Evolutionary conservation across 2,113 vertebrate genomes (phyloP).

Genomic region (Larimichthys crocea): DNA sequence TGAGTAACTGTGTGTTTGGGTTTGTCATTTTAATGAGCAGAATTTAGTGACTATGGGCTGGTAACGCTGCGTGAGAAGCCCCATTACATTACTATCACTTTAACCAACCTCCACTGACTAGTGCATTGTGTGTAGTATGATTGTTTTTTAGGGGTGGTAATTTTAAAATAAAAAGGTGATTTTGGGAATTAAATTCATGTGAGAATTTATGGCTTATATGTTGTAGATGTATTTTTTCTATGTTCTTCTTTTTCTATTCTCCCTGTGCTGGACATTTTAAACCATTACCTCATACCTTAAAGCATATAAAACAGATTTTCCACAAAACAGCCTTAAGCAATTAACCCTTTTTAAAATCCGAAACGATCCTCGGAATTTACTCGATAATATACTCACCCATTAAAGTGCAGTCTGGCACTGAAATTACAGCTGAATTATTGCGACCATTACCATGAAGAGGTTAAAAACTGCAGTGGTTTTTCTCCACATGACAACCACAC

Average conservation of each 20-base stretch:
- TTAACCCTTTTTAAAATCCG: neutral
- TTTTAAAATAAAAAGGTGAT: slow-evolving; percentile 21
- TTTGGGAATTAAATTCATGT: slow-evolving; percentile 16
- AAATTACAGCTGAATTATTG: slow-evolving; percentile 39
- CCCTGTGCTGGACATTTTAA: neutral
- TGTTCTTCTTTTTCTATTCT: neutral
- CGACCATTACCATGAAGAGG: slow-evolving; percentile 22
- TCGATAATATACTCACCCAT: neutral
- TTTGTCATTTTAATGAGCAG: slow-evolving; percentile 89
- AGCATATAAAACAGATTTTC: neutral
- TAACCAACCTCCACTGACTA: slow-evolving; percentile 70
- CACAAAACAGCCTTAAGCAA: neutral
- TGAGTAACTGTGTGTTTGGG: slow-evolving; percentile 85
- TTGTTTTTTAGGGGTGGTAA: slow-evolving; percentile 21
- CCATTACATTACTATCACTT: slow-evolving; percentile 83
- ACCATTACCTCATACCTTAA: neutral
- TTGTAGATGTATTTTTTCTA: neutral
- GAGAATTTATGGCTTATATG: neutral
- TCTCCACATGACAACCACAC: slow-evolving; percentile 37
- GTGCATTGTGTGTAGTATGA: slow-evolving; percentile 27
- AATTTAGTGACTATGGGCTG: slow-evolving; percentile 87
- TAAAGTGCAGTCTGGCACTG: neutral
- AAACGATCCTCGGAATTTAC: neutral
- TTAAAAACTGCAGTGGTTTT: slow-evolving; percentile 36
- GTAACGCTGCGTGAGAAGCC: slow-evolving; percentile 82